These are phyloP conservation scores for Boleophthalmus pectinirostris DNA, from an alignment of 2,113 vertebrate genomes.

Conservation along the genomic window DNA sequence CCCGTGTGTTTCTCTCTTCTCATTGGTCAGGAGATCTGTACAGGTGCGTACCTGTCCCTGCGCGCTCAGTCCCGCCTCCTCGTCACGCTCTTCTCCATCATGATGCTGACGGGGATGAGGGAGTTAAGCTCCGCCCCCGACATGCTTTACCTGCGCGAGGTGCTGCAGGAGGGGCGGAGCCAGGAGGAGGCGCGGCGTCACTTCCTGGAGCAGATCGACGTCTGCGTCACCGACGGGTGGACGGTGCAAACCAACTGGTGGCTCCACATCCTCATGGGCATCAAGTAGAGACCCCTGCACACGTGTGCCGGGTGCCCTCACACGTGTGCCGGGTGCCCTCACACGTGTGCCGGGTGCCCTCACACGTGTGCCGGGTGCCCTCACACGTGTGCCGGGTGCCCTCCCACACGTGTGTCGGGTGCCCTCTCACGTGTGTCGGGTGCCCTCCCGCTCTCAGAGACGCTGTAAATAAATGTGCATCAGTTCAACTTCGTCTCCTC, in stretches of 20 bases:
- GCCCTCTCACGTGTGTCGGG: too few species aligned
- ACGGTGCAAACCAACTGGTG: conserved; percentile 82
- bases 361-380: too few species aligned
- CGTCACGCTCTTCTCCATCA: conserved; percentile 81
- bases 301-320: neutral
- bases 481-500: too few species aligned
- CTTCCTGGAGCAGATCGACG: conserved; percentile 73
- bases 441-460: too few species aligned
- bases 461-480: too few species aligned
- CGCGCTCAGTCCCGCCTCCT: conserved; percentile 72
- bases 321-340: neutral
- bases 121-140: conserved; percentile 77
- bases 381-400: too few species aligned
- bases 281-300: conserved; percentile 63
- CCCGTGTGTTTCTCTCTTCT: too few species aligned
- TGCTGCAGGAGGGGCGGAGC: conserved; percentile 69
- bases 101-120: conserved; percentile 80
- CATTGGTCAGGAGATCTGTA: neutral
- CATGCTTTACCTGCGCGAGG: conserved; percentile 77
- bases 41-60: neutral
- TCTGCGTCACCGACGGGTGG: conserved; percentile 75
- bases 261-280: conserved; percentile 78
- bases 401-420: too few species aligned
- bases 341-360: too few species aligned
- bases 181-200: conserved; percentile 70